phyloP scores from a whole-genome alignment of 2,888 invertebrate species.

The Synanthedon andrenaeformis region DNA sequence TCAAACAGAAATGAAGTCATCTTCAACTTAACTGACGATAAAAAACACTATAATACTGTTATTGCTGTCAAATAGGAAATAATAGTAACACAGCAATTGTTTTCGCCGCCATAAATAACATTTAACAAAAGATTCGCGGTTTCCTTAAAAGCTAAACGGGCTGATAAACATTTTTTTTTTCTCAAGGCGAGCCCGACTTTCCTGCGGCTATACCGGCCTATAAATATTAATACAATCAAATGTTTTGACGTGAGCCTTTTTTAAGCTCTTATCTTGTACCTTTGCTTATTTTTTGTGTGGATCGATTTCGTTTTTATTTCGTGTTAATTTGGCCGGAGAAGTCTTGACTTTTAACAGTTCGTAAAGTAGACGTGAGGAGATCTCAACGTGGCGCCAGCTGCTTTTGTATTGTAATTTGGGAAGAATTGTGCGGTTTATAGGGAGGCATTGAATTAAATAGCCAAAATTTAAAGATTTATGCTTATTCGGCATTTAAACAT shows the following conservation, averaged over 20 bases:
- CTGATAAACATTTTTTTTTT: constrained; percentile 69
- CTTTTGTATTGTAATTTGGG: constrained; percentile 20
- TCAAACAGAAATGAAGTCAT: constrained; percentile 35
- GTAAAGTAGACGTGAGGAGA: constrained; percentile 54
- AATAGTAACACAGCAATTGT: constrained; percentile 69
- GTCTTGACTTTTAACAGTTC: constrained; percentile 70
- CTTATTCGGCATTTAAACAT: background rate
- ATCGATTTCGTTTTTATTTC: constrained; percentile 67
- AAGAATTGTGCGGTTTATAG: constrained; percentile 7
- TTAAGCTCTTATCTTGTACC: constrained; percentile 67
- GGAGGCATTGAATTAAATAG: constrained; percentile 15
- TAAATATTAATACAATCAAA: constrained; percentile 72
- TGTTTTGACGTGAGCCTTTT: constrained; percentile 70
- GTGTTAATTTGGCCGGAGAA: constrained; percentile 71
- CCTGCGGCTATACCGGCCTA: constrained; percentile 63
- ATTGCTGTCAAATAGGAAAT: constrained; percentile 66
- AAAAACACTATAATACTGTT: constrained; percentile 57
- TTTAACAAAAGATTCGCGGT: constrained; percentile 67
- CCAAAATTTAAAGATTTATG: background rate
- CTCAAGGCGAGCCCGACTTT: constrained; percentile 40
- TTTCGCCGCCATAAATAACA: constrained; percentile 65
- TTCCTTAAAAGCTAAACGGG: constrained; percentile 68
- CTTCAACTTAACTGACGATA: constrained; percentile 44
- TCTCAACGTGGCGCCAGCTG: constrained; percentile 50
- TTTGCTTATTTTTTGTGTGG: constrained; percentile 61